Conservation (phyloP, 1,140 invertebrate genomes). For the Magallana gigas region DNA sequence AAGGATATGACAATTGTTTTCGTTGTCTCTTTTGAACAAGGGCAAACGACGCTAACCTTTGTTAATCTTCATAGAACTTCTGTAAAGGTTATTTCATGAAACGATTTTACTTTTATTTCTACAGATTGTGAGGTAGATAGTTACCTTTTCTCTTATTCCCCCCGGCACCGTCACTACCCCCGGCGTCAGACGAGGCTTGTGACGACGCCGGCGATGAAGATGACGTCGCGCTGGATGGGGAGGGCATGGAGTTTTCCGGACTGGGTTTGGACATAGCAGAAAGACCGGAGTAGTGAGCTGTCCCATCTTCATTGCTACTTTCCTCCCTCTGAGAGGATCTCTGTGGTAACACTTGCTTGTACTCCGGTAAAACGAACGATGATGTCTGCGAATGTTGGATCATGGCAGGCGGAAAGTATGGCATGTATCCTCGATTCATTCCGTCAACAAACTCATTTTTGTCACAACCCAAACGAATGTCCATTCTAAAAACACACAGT, state of each 20-base stretch:
- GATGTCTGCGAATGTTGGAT: not conserved
- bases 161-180: not conserved
- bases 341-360: constrained; percentile 1
- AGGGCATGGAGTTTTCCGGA: constrained; percentile 7
- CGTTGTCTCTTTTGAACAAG: too few species aligned
- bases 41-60: too few species aligned
- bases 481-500: not conserved
- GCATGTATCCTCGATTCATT: constrained; percentile 12
- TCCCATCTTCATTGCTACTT: not conserved
- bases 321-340: not conserved
- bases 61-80: too few species aligned
- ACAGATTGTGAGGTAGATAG: not conserved
- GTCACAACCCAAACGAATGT: constrained; percentile 5
- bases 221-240: not conserved
- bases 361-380: constrained; percentile 18
- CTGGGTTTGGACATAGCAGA: not conserved
- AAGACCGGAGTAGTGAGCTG: not conserved
- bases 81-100: too few species aligned
- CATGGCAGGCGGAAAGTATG: constrained; percentile 21
- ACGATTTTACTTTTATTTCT: too few species aligned
- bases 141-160: not conserved
- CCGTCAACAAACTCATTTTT: constrained; percentile 20
- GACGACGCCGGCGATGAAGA: constrained; percentile 15
- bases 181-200: not conserved
- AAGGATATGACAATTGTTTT: too few species aligned